Conservation (phyloP, 2,797 vertebrate species). For the Trematomus bernacchii region DNA sequence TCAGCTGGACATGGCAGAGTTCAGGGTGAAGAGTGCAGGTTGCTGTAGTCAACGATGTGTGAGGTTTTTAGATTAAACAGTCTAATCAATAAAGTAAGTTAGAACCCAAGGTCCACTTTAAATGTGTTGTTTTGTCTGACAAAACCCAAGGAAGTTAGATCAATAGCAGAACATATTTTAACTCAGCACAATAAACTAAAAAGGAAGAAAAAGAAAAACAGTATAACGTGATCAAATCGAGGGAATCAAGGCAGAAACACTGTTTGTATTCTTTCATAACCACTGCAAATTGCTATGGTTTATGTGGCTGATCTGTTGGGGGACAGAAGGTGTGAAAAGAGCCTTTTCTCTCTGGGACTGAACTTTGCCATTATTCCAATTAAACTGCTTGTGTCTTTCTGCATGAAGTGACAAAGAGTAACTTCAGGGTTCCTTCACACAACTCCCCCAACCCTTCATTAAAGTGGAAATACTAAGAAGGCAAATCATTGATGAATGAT, state of each 20-base stretch:
- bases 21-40: neutral
- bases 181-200: neutral
- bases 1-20: slow-evolving; percentile 4
- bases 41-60: slow-evolving; percentile 1
- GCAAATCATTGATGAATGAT: neutral
- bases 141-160: neutral
- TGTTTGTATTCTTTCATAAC: neutral
- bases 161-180: slow-evolving; percentile 3
- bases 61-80: neutral
- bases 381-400: too few species aligned
- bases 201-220: neutral
- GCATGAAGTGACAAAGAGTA: too few species aligned
- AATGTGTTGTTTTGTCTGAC: neutral
- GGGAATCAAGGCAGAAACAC: neutral
- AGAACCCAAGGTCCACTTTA: slow-evolving; percentile 5
- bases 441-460: neutral
- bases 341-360: neutral
- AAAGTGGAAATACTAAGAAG: neutral
- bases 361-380: neutral
- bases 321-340: neutral
- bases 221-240: neutral
- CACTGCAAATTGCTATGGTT: neutral
- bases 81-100: neutral
- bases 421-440: neutral
- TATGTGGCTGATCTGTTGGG: neutral